Conservation (phyloP, 2,113 vertebrate species). For the Leptobrachium ailaonicum region DNA sequence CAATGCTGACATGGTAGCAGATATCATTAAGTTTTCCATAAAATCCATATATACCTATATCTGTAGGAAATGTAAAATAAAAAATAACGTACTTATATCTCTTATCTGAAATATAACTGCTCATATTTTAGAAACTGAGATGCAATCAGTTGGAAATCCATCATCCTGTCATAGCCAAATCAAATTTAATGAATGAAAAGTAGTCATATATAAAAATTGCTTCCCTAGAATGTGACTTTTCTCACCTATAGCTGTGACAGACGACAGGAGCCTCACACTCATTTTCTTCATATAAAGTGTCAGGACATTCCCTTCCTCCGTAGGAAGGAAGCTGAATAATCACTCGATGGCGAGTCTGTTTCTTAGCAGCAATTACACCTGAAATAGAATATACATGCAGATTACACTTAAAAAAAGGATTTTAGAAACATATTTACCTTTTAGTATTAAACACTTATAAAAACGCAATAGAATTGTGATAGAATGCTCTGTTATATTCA, state of each 20-base stretch:
- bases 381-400: slow-evolving; percentile 45
- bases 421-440: too few relatives aligned
- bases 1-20: not conserved
- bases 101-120: not conserved
- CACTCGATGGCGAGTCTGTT: slow-evolving; percentile 83
- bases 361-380: slow-evolving; percentile 72
- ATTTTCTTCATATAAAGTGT: slow-evolving; percentile 85
- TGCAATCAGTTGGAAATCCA: not conserved
- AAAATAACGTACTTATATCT: not conserved
- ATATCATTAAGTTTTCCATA: not conserved
- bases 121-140: slow-evolving; percentile 2
- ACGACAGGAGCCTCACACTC: slow-evolving; percentile 75
- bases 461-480: too few relatives aligned
- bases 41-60: slow-evolving; percentile 22
- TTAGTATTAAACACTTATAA: too few relatives aligned
- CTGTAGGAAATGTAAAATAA: slow-evolving; percentile 1
- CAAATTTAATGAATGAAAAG: slow-evolving; percentile 36
- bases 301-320: slow-evolving; percentile 88
- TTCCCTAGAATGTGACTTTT: not conserved
- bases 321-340: slow-evolving; percentile 87
- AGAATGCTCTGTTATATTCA: too few relatives aligned
- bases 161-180: slow-evolving; percentile 21
- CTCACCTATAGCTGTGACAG: slow-evolving; percentile 89
- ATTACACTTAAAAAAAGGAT: not conserved
- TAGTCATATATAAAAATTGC: not conserved